phyloP scores from a whole-genome alignment of 2,113 vertebrate genomes.

The Epinephelus lanceolatus region DNA sequence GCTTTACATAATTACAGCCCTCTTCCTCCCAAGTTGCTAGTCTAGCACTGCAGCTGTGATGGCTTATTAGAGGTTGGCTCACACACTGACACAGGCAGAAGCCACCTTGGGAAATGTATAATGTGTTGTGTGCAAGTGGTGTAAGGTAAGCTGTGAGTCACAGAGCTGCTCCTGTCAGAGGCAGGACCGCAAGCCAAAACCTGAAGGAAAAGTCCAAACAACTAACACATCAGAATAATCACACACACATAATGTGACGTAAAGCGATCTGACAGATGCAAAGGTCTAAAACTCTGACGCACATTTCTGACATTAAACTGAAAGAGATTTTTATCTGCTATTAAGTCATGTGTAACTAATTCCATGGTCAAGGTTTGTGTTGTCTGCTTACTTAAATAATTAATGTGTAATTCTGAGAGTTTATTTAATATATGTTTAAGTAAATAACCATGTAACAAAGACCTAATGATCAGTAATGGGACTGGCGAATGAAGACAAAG shows the following conservation, averaged over 20 bases:
- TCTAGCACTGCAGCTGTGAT: conserved; percentile 19
- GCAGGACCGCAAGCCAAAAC: background rate
- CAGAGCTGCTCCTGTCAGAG: conserved; percentile 35
- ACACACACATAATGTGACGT: conserved; percentile 23
- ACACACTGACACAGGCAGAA: conserved; percentile 12
- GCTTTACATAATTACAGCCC: conserved; percentile 42
- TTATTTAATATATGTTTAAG: background rate
- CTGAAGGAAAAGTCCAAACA: conserved; percentile 21
- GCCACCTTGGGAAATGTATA: conserved; percentile 37
- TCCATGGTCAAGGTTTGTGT: background rate
- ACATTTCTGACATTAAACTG: background rate
- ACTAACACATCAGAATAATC: conserved; percentile 20
- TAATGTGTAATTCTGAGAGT: background rate
- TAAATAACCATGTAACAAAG: background rate
- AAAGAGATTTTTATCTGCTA: background rate
- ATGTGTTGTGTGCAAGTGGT: conserved; percentile 9
- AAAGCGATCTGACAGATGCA: conserved; percentile 18
- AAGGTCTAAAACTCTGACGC: conserved; percentile 14
- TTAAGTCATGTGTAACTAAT: background rate
- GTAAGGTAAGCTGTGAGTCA: conserved; percentile 58
- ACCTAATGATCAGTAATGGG: background rate
- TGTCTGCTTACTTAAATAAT: background rate
- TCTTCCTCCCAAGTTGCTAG: conserved; percentile 4
- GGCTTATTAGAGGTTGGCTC: conserved; percentile 27
- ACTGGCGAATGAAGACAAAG: background rate